Conservation (phyloP, 2,888 invertebrate genomes). For the Oscheius sp. region DNA sequence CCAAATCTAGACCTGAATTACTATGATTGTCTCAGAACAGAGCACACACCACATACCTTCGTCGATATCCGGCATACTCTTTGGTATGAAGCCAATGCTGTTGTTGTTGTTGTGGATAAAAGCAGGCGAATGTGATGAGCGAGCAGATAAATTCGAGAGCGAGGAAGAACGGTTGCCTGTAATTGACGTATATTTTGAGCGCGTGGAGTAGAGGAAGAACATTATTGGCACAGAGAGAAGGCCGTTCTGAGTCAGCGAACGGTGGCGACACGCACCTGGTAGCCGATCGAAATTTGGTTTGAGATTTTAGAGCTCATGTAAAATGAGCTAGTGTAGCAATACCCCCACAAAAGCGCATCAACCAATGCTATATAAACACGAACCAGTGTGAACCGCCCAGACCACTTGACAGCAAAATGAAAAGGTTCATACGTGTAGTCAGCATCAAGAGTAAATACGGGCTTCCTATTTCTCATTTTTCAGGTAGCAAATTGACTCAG, state of each 20-base stretch:
- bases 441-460: too few species aligned
- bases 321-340: slow-evolving; percentile 32
- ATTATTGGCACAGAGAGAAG: too few species aligned
- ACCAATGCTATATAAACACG: slow-evolving; percentile 25
- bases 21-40: background rate
- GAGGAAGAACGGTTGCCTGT: slow-evolving; percentile 39
- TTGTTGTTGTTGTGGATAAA: slow-evolving; percentile 26
- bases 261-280: too few species aligned
- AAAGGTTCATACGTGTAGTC: slow-evolving; percentile 13
- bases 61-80: slow-evolving; percentile 42
- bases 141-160: slow-evolving; percentile 22
- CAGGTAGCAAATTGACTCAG: too few species aligned
- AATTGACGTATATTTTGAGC: background rate
- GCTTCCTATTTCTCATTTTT: too few species aligned
- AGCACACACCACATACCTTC: slow-evolving; percentile 40
- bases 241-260: too few species aligned
- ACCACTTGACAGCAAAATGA: slow-evolving; percentile 26
- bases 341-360: slow-evolving; percentile 25
- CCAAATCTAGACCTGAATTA: slow-evolving; percentile 47
- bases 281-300: too few species aligned
- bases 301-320: slow-evolving; percentile 1
- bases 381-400: slow-evolving; percentile 1
- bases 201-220: background rate
- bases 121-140: slow-evolving; percentile 13
- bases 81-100: slow-evolving; percentile 18